phyloP scores from a whole-genome alignment of 2,797 vertebrate genomes.

The Mastacembelus armatus region DNA sequence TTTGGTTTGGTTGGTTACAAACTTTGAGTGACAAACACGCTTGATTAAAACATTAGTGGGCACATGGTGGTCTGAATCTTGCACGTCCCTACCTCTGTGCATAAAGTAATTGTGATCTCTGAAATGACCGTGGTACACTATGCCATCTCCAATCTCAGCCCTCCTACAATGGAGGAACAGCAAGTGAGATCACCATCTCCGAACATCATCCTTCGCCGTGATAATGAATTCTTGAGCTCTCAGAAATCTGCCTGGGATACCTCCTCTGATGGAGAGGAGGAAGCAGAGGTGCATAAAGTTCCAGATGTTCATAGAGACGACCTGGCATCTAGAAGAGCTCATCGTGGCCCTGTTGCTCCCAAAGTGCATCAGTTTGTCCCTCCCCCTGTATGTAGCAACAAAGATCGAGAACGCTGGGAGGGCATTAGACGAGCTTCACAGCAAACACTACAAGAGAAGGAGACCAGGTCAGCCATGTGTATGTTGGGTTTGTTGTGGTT shows the following conservation, averaged over 20 bases:
- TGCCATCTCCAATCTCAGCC: constrained; percentile 66
- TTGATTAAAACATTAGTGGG: background rate
- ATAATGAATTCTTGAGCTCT: constrained; percentile 87
- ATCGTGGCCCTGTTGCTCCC: constrained; percentile 56
- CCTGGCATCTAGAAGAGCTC: constrained; percentile 86
- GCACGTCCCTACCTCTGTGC: constrained; percentile 31
- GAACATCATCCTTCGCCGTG: constrained; percentile 89
- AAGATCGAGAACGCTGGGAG: constrained; percentile 84
- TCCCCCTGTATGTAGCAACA: constrained; percentile 72
- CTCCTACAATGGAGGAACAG: constrained; percentile 76
- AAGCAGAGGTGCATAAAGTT: constrained; percentile 80
- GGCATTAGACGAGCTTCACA: constrained; percentile 82
- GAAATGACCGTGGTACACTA: constrained; percentile 44
- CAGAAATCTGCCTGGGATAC: constrained; percentile 84
- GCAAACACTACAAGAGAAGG: constrained; percentile 80
- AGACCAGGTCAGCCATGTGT: constrained; percentile 75
- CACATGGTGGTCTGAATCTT: constrained; percentile 1
- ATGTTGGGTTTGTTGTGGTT: constrained; percentile 2
- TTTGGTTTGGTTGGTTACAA: constrained; percentile 22
- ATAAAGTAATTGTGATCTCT: background rate
- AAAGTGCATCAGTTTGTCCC: constrained; percentile 81
- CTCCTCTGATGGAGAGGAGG: constrained; percentile 78
- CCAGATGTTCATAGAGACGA: constrained; percentile 94
- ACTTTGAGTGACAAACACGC: constrained; percentile 17
- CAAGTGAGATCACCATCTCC: constrained; percentile 75